Base-by-base conservation (phyloP, 2,888 invertebrate species). In the Coleophora deauratella region DNA sequence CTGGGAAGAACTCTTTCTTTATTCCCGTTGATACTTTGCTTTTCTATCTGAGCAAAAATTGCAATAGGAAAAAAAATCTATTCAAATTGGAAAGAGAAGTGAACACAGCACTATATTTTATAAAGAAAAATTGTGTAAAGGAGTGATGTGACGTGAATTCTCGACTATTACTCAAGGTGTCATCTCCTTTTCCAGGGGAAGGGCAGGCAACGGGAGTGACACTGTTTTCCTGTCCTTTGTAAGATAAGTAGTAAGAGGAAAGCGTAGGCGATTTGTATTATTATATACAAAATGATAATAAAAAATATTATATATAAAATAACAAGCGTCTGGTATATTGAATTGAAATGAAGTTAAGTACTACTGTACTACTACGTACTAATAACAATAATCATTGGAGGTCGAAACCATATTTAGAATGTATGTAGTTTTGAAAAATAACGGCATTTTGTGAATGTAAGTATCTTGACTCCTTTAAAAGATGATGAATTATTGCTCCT, bases 111-210 rank as follows among this genome's bases (percentile, higher is more conserved):
- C 57, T 53, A 67, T 67, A 69, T 71, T 66, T 71, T 65, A 62
- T 56, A 59, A 69, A 71, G 75, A 76, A 72, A 76, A 74, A 76
- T 77, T 69, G 64, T 67, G 55, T 61, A 60, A 52, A 60, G 59
- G 62, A 62, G 62, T 69, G 64, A 65, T 66, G 61, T 64, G 71
- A 73, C 68, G 63, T 60, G 65, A 72, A 70, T 69, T 57, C 64
- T 55, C 48, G 61, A 70, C 77, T 73, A 79, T 79, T 78, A 75
- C 72, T 79, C 77, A 77, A 72, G 63, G 65, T 76, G 78, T 77
- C 77, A 76, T 73, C 73, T 72, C 63, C 64, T 65, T 67, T 65
- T 55, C 58, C 62, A 52, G 49, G 59, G 57, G 57, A 59, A 62
- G n/a, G n/a, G n/a, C n/a, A n/a, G n/a, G n/a, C n/a, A n/a, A 59